phyloP scores from a whole-genome alignment of 1,140 invertebrate species.

The Temnothorax nylanderi region DNA sequence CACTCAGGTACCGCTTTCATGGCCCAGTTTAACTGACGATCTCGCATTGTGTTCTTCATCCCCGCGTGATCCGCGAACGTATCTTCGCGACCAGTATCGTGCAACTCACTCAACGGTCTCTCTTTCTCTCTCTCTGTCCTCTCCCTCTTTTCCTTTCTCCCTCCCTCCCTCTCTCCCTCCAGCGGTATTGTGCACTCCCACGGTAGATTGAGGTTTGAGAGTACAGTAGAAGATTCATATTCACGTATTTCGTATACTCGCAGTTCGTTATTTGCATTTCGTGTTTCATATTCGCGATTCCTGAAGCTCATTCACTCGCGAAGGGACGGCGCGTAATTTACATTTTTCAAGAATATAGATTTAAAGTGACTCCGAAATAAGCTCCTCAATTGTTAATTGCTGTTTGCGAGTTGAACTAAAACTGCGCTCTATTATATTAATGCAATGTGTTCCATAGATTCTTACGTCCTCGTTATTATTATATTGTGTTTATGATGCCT shows the following conservation, averaged over 20 bases:
- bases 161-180: neutral
- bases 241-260: constrained; percentile 17
- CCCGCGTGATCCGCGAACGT: constrained; percentile 31
- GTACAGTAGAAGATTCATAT: constrained; percentile 20
- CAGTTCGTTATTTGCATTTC: constrained; percentile 17
- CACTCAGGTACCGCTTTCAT: constrained; percentile 50
- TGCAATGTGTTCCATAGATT: neutral
- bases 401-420: neutral
- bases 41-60: constrained; percentile 57
- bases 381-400: constrained; percentile 1
- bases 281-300: neutral
- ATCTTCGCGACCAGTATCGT: constrained; percentile 36
- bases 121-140: neutral
- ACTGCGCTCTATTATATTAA: neutral
- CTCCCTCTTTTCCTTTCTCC: neutral
- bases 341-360: neutral
- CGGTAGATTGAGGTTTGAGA: constrained; percentile 21
- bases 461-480: neutral
- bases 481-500: neutral
- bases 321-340: neutral
- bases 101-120: constrained; percentile 2
- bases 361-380: neutral
- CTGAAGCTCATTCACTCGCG: neutral
- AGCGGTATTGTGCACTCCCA: constrained; percentile 29
- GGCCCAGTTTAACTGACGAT: constrained; percentile 56